These are phyloP conservation scores for Pammene fasciana DNA, from an alignment of 2,888 invertebrate species.

Conservation along the genomic window DNA sequence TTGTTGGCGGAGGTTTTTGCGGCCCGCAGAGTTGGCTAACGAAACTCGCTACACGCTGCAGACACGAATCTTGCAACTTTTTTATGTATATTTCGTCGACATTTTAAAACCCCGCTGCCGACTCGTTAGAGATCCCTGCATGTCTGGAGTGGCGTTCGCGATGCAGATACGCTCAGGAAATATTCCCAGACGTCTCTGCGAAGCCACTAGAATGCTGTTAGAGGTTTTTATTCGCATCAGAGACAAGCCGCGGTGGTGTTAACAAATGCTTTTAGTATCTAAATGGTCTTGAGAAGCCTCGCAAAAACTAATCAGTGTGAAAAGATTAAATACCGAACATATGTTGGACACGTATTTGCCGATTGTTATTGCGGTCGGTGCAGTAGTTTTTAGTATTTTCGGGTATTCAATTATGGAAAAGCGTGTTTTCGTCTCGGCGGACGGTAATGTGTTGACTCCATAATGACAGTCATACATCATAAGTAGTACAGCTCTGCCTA, in stretches of 20 bases:
- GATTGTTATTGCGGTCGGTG: constrained; percentile 19
- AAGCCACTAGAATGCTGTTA: constrained; percentile 64
- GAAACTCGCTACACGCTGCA: constrained; percentile 49
- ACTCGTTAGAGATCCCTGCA: constrained; percentile 61
- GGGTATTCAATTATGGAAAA: constrained; percentile 62
- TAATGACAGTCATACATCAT: constrained; percentile 65
- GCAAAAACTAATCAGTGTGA: constrained; percentile 41
- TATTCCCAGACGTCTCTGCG: constrained; percentile 62
- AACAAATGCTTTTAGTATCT: constrained; percentile 62
- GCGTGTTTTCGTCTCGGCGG: constrained; percentile 55
- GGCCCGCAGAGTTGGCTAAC: constrained; percentile 54
- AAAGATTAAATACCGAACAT: constrained; percentile 39
- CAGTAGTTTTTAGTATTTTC: constrained; percentile 47
- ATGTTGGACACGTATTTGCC: constrained; percentile 38
- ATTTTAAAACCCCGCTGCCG: constrained; percentile 56
- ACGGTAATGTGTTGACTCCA: constrained; percentile 67
- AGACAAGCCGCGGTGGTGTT: constrained; percentile 46
- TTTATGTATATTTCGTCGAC: constrained; percentile 50
- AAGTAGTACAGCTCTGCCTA: constrained; percentile 47
- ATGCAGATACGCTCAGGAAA: constrained; percentile 57
- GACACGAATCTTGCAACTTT: constrained; percentile 40
- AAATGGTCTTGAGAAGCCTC: constrained; percentile 43
- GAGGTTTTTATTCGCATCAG: constrained; percentile 59
- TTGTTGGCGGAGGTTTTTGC: constrained; percentile 57
- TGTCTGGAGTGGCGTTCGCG: constrained; percentile 41